Evolutionary conservation across 2,797 vertebrate genomes (phyloP).

Genomic region (Halcyon leucocephala): DNA sequence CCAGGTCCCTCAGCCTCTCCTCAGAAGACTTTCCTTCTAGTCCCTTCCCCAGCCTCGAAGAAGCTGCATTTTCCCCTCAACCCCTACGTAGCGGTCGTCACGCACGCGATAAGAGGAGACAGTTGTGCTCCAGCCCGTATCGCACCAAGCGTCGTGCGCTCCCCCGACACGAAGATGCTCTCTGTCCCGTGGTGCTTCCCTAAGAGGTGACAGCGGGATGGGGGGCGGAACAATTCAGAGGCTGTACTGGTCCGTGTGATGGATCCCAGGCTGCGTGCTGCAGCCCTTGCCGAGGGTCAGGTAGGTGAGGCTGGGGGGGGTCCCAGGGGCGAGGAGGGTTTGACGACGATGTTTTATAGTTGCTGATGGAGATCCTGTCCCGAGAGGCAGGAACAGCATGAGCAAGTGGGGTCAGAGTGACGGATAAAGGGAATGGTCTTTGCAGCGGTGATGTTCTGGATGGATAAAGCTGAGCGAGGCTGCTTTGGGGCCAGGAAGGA

Average conservation of each 20-base stretch:
- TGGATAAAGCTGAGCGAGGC: conserved; percentile 4
- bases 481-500: conserved; percentile 12
- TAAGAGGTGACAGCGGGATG: fast-evolving
- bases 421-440: neutral
- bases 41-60: too few relatives aligned
- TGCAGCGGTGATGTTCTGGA: neutral
- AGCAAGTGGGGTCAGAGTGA: neutral
- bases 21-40: too few relatives aligned
- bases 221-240: fast-evolving
- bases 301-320: neutral
- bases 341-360: fast-evolving
- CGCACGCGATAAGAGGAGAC: neutral
- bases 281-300: neutral
- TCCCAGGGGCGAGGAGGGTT: neutral
- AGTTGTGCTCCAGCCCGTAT: neutral
- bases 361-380: neutral
- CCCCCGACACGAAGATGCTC: neutral
- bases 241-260: fast-evolving
- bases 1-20: too few relatives aligned
- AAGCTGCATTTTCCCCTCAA: neutral
- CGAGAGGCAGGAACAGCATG: neutral
- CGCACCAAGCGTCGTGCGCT: fast-evolving
- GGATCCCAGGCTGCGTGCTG: neutral
- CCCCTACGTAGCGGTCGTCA: neutral
- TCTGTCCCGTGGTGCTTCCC: neutral